These are phyloP conservation scores for Drosophila serrata DNA, from an alignment of 1,140 invertebrate species.

Conservation along the genomic window DNA sequence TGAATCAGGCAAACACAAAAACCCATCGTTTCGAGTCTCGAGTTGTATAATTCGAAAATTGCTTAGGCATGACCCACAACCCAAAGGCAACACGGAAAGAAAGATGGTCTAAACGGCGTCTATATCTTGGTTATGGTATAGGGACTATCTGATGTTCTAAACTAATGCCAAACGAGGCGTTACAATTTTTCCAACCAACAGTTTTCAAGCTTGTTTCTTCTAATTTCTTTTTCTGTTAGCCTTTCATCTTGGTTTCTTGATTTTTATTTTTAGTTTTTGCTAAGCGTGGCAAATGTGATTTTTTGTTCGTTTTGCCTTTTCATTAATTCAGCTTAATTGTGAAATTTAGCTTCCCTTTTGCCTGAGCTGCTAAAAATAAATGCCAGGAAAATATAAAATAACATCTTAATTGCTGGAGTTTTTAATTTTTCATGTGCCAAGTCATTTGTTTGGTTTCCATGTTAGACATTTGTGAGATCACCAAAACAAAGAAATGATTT, in stretches of 20 bases:
- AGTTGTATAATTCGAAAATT: slow-evolving; percentile 36
- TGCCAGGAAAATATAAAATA: slow-evolving; percentile 21
- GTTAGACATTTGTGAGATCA: slow-evolving; percentile 23
- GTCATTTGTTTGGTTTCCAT: slow-evolving; percentile 45
- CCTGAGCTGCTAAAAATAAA: slow-evolving; percentile 41
- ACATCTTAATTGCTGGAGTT: slow-evolving; percentile 39
- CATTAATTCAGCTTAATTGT: slow-evolving; percentile 40
- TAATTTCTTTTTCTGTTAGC: slow-evolving; percentile 8
- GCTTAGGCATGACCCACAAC: slow-evolving; percentile 46
- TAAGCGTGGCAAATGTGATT: slow-evolving; percentile 35
- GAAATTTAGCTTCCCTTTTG: slow-evolving; percentile 28
- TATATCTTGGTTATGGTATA: slow-evolving; percentile 18
- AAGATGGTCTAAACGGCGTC: slow-evolving; percentile 29
- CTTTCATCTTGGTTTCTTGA: not conserved
- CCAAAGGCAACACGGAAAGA: slow-evolving; percentile 10
- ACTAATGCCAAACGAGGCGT: slow-evolving; percentile 48
- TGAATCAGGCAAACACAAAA: slow-evolving; percentile 12
- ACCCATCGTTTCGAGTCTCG: slow-evolving; percentile 1
- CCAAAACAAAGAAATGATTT: slow-evolving; percentile 28
- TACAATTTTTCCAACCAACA: slow-evolving; percentile 21
- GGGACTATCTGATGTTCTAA: slow-evolving; percentile 19
- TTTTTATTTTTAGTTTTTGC: slow-evolving; percentile 1
- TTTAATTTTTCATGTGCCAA: slow-evolving; percentile 33
- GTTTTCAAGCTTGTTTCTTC: slow-evolving; percentile 22
- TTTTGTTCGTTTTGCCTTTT: slow-evolving; percentile 26